A percentile compares a stretch with the other conserved stretches of the same genome.
Conservation (phyloP, 2,113 vertebrate genomes). For the Edolisoma coerulescens region DNA sequence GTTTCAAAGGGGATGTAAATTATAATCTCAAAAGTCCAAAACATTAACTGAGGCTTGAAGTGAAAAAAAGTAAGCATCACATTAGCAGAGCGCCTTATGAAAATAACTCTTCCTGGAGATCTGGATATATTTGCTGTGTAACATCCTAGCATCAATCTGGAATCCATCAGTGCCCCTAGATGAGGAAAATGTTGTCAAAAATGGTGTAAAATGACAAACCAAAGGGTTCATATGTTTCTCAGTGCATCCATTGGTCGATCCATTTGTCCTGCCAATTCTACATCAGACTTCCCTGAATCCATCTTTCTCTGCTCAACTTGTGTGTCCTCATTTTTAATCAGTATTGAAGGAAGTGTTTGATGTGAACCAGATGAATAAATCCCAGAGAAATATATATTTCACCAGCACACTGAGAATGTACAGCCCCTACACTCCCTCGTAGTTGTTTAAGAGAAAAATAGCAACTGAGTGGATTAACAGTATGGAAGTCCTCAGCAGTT, state of each 20-base stretch:
- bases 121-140: neutral
- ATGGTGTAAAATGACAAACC: neutral
- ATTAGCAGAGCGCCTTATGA: neutral
- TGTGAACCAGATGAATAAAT: neutral
- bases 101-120: neutral
- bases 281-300: neutral
- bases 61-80: neutral
- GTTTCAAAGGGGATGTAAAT: neutral
- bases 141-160: neutral
- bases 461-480: neutral
- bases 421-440: neutral
- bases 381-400: neutral
- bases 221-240: neutral
- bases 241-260: neutral
- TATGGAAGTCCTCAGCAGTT: neutral
- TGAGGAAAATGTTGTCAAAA: neutral
- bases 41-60: neutral
- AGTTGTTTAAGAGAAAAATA: neutral
- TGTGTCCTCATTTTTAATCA: neutral
- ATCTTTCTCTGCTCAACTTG: neutral
- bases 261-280: neutral
- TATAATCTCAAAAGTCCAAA: neutral
- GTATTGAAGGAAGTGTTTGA: neutral
- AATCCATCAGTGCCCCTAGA: neutral
- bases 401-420: neutral